phyloP scores from a whole-genome alignment of 2,797 vertebrate genomes.

The Gallinago nigripennis region DNA sequence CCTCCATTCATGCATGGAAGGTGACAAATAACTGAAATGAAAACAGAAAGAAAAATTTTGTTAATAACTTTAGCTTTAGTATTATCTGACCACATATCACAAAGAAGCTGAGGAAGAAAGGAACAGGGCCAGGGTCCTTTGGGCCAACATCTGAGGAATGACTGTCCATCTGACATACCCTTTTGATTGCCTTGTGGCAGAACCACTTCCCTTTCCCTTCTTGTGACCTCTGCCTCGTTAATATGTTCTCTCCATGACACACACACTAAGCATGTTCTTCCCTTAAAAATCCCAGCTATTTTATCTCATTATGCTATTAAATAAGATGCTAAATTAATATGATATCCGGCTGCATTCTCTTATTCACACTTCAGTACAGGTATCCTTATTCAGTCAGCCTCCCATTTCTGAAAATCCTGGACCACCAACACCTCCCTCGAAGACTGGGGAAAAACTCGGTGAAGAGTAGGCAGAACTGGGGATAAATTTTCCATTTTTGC shows the following conservation, averaged over 20 bases:
- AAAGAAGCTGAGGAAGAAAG: neutral
- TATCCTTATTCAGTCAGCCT: neutral
- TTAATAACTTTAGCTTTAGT: neutral
- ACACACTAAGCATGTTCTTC: neutral
- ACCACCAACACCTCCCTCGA: neutral
- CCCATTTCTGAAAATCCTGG: neutral
- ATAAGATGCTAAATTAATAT: neutral
- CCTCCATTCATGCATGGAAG: conserved; percentile 97
- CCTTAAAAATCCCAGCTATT: neutral
- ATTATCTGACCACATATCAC: neutral
- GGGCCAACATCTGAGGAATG: neutral
- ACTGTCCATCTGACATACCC: neutral
- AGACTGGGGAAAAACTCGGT: neutral
- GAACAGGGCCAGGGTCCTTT: neutral
- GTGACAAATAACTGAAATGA: conserved; percentile 91
- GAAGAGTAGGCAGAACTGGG: neutral
- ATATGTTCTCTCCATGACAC: neutral
- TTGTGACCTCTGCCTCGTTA: neutral
- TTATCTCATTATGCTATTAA: neutral
- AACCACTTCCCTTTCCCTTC: neutral
- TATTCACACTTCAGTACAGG: neutral
- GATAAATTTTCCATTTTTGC: neutral
- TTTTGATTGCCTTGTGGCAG: neutral
- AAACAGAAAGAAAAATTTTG: conserved; percentile 20
- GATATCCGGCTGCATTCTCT: neutral